A percentile compares a stretch with the other conserved stretches of the same genome.
Evolutionary conservation across 2,113 vertebrate genomes (phyloP).

Genomic region (Scartelaos histophorus): DNA sequence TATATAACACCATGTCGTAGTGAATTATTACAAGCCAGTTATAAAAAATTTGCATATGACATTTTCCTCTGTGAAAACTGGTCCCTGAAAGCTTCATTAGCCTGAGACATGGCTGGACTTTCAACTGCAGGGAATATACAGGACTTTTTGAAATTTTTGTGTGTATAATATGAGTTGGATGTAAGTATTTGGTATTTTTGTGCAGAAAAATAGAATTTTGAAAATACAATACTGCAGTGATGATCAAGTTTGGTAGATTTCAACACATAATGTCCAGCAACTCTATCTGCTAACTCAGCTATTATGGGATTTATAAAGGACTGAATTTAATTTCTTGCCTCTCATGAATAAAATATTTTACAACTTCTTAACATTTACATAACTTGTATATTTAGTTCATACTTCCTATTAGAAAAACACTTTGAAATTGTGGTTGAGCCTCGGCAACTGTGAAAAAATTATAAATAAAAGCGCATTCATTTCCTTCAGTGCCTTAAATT

Average conservation of each 20-base stretch:
- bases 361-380: background rate
- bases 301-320: background rate
- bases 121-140: constrained; percentile 31
- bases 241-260: background rate
- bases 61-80: constrained; percentile 38
- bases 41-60: constrained; percentile 55
- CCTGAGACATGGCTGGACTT: constrained; percentile 24
- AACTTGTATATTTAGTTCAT: background rate
- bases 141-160: background rate
- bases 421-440: too few species aligned
- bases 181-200: background rate
- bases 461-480: background rate
- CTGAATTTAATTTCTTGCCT: background rate
- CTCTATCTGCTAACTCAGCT: background rate
- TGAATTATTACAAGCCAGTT: background rate
- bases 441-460: too few species aligned
- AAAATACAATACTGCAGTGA: background rate
- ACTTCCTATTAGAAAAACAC: too few species aligned
- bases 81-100: constrained; percentile 40
- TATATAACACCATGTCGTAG: background rate
- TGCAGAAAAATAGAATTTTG: background rate
- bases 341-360: background rate
- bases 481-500: background rate
- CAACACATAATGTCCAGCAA: background rate
- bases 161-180: constrained; percentile 7